phyloP scores from a whole-genome alignment of 2,797 vertebrate species.

The Acridotheres tristis region DNA sequence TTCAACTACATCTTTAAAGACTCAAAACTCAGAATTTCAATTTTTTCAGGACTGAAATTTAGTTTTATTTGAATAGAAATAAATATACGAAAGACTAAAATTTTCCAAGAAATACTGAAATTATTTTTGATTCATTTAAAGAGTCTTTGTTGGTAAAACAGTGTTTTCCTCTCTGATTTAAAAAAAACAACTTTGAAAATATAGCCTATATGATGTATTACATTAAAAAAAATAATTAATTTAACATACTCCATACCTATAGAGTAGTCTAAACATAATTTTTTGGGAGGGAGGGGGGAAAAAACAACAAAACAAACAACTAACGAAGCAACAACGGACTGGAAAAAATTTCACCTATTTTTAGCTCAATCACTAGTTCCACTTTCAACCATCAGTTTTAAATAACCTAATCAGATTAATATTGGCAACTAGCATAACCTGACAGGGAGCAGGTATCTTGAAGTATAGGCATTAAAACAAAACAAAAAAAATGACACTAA shows the following conservation, averaged over 20 bases:
- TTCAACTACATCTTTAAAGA: neutral
- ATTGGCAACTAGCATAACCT: neutral
- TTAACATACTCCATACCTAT: neutral
- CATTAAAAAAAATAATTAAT: neutral
- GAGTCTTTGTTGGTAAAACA: neutral
- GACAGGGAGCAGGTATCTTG: neutral
- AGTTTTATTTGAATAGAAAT: neutral
- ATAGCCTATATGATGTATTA: neutral
- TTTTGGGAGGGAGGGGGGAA: accelerated
- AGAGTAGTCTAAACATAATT: neutral
- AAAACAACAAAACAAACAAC: neutral
- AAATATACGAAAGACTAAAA: neutral
- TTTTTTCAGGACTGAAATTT: neutral
- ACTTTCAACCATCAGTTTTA: neutral
- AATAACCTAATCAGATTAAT: neutral
- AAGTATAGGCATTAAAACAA: neutral
- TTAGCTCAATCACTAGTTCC: neutral
- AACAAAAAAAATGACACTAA: neutral
- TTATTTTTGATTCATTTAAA: neutral
- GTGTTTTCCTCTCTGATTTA: neutral
- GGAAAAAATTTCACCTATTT: neutral
- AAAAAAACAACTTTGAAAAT: neutral
- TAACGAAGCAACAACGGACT: accelerated
- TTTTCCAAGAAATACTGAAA: neutral
- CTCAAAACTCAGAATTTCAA: neutral